Conservation (phyloP, 1,140 invertebrate genomes). For the Pogonognathellus flavescens region DNA sequence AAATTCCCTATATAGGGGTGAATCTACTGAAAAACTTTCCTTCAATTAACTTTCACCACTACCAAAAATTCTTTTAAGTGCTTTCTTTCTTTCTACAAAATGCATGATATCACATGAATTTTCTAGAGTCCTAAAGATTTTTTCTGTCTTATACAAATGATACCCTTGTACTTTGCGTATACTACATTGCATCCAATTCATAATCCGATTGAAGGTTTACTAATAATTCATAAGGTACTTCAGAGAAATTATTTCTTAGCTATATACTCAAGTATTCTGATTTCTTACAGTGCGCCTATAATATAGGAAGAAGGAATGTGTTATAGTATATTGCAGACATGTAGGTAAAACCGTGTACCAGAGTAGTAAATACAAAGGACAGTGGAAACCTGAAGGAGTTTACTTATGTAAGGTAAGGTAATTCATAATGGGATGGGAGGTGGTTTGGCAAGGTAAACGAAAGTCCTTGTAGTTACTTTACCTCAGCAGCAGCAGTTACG, state of each 20-base stretch:
- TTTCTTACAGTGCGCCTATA: background rate
- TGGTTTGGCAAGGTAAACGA: conserved; percentile 17
- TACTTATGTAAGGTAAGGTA: too few relatives aligned
- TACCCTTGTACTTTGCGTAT: too few relatives aligned
- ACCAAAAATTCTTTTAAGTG: too few relatives aligned
- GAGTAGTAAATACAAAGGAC: background rate
- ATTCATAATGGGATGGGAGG: background rate
- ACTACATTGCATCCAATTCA: too few relatives aligned
- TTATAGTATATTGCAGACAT: background rate
- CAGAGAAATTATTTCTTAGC: background rate
- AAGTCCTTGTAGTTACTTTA: background rate
- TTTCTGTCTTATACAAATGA: too few relatives aligned
- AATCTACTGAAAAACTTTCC: too few relatives aligned
- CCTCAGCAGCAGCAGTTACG: background rate
- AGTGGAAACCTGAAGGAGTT: too few relatives aligned
- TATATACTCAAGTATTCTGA: background rate
- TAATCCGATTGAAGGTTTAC: background rate
- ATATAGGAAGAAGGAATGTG: background rate
- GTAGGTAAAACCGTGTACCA: background rate
- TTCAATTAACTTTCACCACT: too few relatives aligned
- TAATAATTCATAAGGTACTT: background rate
- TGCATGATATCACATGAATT: too few relatives aligned
- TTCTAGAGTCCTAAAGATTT: too few relatives aligned
- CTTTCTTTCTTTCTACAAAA: too few relatives aligned
- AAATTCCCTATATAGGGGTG: too few relatives aligned